phyloP scores from a whole-genome alignment of 2,888 invertebrate genomes.

The Pterobdella sp. region DNA sequence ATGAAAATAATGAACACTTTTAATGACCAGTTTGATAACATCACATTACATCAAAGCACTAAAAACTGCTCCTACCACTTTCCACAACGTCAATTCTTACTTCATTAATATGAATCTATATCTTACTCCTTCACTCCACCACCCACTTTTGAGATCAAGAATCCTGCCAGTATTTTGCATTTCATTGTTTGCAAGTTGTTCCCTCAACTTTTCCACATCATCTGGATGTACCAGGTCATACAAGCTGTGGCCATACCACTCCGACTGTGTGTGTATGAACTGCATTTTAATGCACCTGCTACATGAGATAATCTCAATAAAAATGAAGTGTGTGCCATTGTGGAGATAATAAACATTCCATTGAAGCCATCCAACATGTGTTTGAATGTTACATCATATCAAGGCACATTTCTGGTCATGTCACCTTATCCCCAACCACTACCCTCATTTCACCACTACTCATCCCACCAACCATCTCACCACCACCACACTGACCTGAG shows the following conservation, averaged over 20 bases:
- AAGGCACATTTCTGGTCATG: too few species aligned
- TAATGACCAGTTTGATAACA: too few species aligned
- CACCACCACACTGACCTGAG: conserved; percentile 60
- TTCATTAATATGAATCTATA: too few species aligned
- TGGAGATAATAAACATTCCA: neutral
- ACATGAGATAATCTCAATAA: neutral
- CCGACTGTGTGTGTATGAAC: conserved; percentile 62
- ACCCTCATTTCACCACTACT: neutral
- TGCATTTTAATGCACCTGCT: too few species aligned
- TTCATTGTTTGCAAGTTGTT: conserved; percentile 92
- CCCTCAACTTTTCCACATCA: conserved; percentile 85
- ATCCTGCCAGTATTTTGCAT: conserved; percentile 85
- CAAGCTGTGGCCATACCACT: conserved; percentile 89
- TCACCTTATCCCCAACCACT: neutral
- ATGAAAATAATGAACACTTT: conserved; percentile 35
- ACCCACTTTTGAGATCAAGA: conserved; percentile 76
- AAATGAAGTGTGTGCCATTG: neutral
- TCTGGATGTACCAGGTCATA: conserved; percentile 96
- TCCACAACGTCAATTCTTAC: too few species aligned
- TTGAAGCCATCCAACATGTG: too few species aligned
- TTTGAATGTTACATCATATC: too few species aligned
- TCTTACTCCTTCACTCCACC: too few species aligned
- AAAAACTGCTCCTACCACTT: too few species aligned
- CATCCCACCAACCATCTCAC: neutral
- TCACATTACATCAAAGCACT: too few species aligned